Evolutionary conservation across 1,140 invertebrate species (phyloP), one percentile per base, ranked within the genome.

Genomic region (Atta colombica): DNA sequence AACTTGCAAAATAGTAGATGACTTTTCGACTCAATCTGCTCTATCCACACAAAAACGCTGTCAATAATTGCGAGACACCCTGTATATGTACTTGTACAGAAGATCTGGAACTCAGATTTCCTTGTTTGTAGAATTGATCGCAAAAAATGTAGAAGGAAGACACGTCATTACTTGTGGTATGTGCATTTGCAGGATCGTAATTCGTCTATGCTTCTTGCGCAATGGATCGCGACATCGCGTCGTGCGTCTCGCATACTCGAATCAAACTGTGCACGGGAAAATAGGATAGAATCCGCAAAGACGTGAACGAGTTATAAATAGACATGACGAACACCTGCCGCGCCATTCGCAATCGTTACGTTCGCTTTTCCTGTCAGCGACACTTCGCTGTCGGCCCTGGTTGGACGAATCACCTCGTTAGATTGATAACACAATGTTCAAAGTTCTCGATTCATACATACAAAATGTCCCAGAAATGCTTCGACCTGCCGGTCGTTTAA

Each of bases 261-360:
- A 74, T 85, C 51, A 78, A 88, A 91, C 87, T 51, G 39, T 53
- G 75, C 84, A 88, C 51, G 65, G 88, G 88, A 89, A 91, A 92
- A 91, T 82, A 92, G 91, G 92, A 92, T 91, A 93, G 91, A 88
- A 89, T 92, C 88, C 86, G 88, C 68, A 85, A 88, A 80, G 91
- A 93, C 94, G 94, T 93, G 94, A 95, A 94, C 88, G 86, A 71
- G 91, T 94, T 95, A 95, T 93, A 95, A 95, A 94, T 95, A 95
- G 94, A 89, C 89, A 91, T 95, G 94, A 95, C 94, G 92, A 92
- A 90, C 94, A 94, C 93, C 94, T 95, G 94, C 92, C 91, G 80
- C 77, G 85, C 91, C 91, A 91, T 94, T 94, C 93, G 93, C 90
- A 91, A 92, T 92, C 85, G 88, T 82, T 77, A 63, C 84, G 78